Percentiles rank a stretch among this genome's conserved stretches.
Evolutionary conservation across 1,140 invertebrate species (phyloP).

Genomic region (Lanistes nyassanus): DNA sequence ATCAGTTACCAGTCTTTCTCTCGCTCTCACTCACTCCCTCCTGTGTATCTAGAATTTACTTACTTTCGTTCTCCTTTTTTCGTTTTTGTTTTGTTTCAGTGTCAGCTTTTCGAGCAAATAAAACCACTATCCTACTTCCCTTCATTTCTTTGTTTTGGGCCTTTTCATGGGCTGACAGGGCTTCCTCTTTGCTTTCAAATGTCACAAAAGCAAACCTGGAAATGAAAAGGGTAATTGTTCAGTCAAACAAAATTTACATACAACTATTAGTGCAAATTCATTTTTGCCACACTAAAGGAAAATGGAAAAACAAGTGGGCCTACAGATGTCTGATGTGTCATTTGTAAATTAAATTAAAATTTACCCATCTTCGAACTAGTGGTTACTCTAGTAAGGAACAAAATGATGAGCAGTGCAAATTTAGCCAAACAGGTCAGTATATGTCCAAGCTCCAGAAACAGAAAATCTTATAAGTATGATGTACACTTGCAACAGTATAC

Average conservation of each 20-base stretch:
- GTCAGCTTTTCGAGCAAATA: conserved; percentile 21
- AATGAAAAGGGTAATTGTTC: background rate
- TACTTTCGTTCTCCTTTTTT: conserved; percentile 9
- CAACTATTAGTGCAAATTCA: too few species aligned
- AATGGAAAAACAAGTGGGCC: too few species aligned
- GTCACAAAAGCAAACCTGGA: conserved; percentile 25
- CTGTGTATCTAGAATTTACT: background rate
- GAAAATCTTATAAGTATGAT: too few species aligned
- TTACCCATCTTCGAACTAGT: too few species aligned
- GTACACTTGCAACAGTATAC: too few species aligned
- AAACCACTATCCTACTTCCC: conserved; percentile 12
- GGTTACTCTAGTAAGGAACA: too few species aligned
- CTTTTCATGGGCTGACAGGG: conserved; percentile 22
- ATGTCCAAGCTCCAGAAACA: too few species aligned
- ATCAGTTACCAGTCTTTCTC: background rate
- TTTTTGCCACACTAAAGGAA: too few species aligned
- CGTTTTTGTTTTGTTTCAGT: conserved; percentile 3
- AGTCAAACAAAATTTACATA: background rate
- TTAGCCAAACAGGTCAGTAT: too few species aligned
- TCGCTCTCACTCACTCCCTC: background rate
- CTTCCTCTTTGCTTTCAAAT: conserved; percentile 19
- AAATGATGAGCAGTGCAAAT: too few species aligned
- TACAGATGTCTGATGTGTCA: too few species aligned
- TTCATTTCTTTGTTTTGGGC: conserved; percentile 4
- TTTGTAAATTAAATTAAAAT: too few species aligned